Conservation (phyloP, 1,140 invertebrate genomes). For the Ptiloglossa arizonensis region DNA sequence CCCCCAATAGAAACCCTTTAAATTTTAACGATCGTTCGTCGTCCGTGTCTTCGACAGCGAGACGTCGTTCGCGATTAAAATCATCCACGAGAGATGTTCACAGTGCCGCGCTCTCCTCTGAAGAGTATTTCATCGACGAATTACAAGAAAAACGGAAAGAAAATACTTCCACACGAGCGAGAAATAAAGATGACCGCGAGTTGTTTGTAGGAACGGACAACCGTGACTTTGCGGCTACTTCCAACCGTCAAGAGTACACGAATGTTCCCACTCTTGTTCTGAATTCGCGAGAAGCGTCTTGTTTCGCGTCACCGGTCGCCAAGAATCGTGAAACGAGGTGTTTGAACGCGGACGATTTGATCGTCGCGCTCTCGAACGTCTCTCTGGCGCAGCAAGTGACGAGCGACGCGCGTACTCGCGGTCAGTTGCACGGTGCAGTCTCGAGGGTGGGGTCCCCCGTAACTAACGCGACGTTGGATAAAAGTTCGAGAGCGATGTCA, state of each 20-base stretch:
- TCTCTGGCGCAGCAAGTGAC: constrained; percentile 25
- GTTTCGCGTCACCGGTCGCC: constrained; percentile 41
- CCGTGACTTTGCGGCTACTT: background rate
- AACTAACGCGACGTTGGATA: background rate
- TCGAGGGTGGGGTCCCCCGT: constrained; percentile 6
- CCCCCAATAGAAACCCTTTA: background rate
- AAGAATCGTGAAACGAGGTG: constrained; percentile 13
- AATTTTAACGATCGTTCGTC: background rate
- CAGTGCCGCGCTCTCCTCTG: background rate
- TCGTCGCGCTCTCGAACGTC: constrained; percentile 56
- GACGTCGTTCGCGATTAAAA: too few relatives aligned
- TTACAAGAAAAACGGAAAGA: background rate
- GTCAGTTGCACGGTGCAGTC: background rate
- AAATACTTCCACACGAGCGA: background rate
- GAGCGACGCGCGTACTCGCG: background rate
- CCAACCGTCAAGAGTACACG: background rate
- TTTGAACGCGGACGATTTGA: constrained; percentile 52
- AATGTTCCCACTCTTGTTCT: constrained; percentile 55
- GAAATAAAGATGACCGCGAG: background rate
- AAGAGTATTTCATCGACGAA: background rate
- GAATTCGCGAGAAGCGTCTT: constrained; percentile 57
- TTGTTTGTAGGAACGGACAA: background rate
- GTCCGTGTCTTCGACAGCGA: too few relatives aligned
- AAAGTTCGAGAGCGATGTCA: background rate
- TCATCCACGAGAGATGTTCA: background rate